Evolutionary conservation across 2,113 vertebrate species (phyloP), one percentile per base, ranked within the genome.

Genomic region (Anhinga rufa): DNA sequence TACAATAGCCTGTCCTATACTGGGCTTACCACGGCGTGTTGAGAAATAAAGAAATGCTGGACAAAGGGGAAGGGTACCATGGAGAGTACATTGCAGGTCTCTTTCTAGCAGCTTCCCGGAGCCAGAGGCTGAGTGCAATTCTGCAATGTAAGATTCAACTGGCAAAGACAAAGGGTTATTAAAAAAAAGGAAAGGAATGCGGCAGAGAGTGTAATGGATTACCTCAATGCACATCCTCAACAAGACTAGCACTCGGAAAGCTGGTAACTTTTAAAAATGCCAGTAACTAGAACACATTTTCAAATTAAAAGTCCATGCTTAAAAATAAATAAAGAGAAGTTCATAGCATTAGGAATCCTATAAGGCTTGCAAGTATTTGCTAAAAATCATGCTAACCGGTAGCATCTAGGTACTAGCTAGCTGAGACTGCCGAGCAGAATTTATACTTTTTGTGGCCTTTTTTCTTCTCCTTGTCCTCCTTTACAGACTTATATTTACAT

Each of bases 401-500:
- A 98, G 98, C 98, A 98, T 97, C 97, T 96, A 97, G 97, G 98
- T 98, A 96, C 97, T 93, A 98, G 97, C 83, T 97, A 94, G 97
- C 97, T 32, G 55, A 98, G 96, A 95, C 87, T 69, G 95, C 92
- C 62, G 91, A 95, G 97, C 86, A 82, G 97, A 94, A 96, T 54
- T 97, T 81, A 96, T 92, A 97, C 71, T 97, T 96, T 93, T 90
- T 94, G 97, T 95, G 97, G 97, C 95, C 95, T 97, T 97, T 93
- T 91, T 96, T 96, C 95, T 93, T 95, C 66, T 96, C 79, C 76
- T 93, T 97, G 95, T 97, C 97, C 97, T 91, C 91, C 95, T 97
- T 98, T 97, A 98, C 98, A 98, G 98, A 98, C 96, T 98, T 98
- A 97, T 98, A 97, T 98, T 98, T 99, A 98, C 98, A 98, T 98